Conservation (phyloP, 2,888 invertebrate genomes). For the Diogma glabrata region DNA sequence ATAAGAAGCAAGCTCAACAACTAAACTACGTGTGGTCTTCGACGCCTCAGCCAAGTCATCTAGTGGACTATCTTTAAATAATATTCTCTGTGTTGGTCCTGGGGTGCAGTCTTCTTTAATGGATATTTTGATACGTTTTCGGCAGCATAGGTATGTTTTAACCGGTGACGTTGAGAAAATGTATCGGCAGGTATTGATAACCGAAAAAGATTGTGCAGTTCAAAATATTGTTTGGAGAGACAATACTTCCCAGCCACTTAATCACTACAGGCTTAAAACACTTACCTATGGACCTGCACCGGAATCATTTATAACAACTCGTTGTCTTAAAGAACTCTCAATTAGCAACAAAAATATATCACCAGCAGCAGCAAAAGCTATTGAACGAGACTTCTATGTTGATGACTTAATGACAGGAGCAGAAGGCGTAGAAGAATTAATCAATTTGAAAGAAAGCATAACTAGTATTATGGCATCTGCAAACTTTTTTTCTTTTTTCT, state of each 20-base stretch:
- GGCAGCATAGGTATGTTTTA: not conserved
- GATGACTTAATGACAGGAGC: not conserved
- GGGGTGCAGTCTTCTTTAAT: not conserved
- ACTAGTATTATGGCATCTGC: not conserved
- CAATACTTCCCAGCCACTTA: too few relatives aligned
- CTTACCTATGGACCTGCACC: not conserved
- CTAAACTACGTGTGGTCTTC: not conserved
- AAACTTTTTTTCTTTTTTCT: not conserved
- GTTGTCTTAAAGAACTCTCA: not conserved
- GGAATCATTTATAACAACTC: not conserved
- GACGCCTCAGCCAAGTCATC: not conserved
- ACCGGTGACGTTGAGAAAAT: too few relatives aligned
- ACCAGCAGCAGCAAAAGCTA: not conserved
- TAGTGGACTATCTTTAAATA: not conserved
- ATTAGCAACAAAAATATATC: too few relatives aligned
- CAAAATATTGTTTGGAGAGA: conserved; percentile 3
- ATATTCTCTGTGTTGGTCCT: not conserved
- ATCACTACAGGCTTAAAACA: not conserved
- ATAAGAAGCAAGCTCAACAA: not conserved
- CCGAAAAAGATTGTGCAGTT: not conserved
- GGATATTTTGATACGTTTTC: not conserved
- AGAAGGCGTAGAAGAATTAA: not conserved
- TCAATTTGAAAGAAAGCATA: not conserved
- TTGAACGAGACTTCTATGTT: not conserved
- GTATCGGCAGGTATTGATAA: too few relatives aligned